These are phyloP conservation scores for Scelioninae gen. 1 DNA, from an alignment of 2,888 invertebrate genomes.

Conservation along the genomic window DNA sequence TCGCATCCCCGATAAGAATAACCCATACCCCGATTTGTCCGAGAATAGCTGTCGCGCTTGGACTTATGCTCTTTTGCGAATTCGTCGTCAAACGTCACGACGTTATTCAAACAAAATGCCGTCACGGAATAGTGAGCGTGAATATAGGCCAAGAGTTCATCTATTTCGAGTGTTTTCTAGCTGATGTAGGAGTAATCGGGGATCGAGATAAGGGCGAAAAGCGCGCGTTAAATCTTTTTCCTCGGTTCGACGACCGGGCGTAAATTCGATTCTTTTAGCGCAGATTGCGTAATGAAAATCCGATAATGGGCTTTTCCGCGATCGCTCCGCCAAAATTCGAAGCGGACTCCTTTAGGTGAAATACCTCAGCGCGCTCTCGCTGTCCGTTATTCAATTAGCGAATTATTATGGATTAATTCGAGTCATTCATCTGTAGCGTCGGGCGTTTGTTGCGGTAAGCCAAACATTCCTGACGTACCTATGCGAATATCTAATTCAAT, in stretches of 20 bases:
- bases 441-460: conserved; percentile 58
- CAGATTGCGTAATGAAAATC: conserved; percentile 30
- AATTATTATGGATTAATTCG: conserved; percentile 62
- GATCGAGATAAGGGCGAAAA: conserved; percentile 77
- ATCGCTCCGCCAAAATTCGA: too few relatives aligned
- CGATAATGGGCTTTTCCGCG: neutral
- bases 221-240: conserved; percentile 61
- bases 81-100: conserved; percentile 58
- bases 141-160: conserved; percentile 84
- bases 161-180: conserved; percentile 81
- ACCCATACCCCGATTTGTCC: conserved; percentile 59
- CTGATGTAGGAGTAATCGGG: conserved; percentile 81
- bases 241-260: conserved; percentile 1
- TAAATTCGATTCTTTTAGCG: conserved; percentile 12
- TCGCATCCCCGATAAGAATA: conserved; percentile 20
- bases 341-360: conserved; percentile 2
- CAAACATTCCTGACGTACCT: conserved; percentile 57
- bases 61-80: conserved; percentile 21
- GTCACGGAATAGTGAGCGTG: conserved; percentile 61
- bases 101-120: conserved; percentile 48
- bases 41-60: conserved; percentile 56
- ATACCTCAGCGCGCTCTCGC: conserved; percentile 34
- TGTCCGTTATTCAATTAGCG: conserved; percentile 45
- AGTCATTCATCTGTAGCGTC: conserved; percentile 50
- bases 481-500: conserved; percentile 59